Conservation (phyloP, 2,797 vertebrate genomes). For the Hippocampus kuda region DNA sequence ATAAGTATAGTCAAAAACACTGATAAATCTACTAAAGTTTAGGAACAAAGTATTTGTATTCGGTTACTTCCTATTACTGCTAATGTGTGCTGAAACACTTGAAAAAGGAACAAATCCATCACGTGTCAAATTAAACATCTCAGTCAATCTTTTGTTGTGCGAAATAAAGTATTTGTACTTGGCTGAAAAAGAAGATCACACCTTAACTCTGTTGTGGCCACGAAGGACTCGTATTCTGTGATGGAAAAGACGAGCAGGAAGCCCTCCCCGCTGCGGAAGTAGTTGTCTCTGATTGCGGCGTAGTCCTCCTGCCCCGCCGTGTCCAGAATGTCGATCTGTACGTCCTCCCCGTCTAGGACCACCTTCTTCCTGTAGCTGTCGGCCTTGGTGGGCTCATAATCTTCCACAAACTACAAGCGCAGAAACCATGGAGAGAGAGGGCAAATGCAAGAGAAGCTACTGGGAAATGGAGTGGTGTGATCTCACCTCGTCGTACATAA, state of each 20-base stretch:
- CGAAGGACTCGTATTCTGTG: slow-evolving; percentile 89
- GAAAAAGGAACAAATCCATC: no score
- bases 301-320: slow-evolving; percentile 98
- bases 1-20: no score
- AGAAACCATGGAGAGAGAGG: neutral
- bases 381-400: slow-evolving; percentile 97
- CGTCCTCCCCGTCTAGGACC: slow-evolving; percentile 89
- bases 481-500: slow-evolving; percentile 85
- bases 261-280: slow-evolving; percentile 93
- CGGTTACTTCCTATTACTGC: no score
- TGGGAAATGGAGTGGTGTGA: slow-evolving; percentile 5
- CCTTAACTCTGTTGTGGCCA: slow-evolving; percentile 87
- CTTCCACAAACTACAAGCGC: slow-evolving; percentile 85
- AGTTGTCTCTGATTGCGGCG: slow-evolving; percentile 94
- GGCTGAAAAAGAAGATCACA: slow-evolving; percentile 22
- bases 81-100: no score
- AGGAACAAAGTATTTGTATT: no score
- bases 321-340: slow-evolving; percentile 96
- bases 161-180: neutral
- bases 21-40: no score
- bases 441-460: neutral
- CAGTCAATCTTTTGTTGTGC: neutral
- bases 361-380: slow-evolving; percentile 99
- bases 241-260: slow-evolving; percentile 96
- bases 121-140: neutral